phyloP scores from a whole-genome alignment of 2,888 invertebrate genomes.

The Drepanosiphum platanoidis region DNA sequence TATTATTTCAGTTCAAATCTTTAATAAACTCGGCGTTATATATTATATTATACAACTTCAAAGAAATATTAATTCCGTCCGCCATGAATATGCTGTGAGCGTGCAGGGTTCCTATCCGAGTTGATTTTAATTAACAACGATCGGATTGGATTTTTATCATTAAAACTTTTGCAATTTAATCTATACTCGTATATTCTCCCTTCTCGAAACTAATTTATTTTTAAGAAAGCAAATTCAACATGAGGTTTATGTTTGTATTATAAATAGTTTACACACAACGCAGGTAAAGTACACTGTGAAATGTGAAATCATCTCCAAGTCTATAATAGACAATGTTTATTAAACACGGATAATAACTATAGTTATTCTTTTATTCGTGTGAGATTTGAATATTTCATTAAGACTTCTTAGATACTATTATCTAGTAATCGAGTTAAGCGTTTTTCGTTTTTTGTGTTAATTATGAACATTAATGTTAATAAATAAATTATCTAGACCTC shows the following conservation, averaged over 20 bases:
- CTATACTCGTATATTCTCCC: background rate
- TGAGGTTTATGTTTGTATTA: background rate
- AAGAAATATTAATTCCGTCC: conserved; percentile 23
- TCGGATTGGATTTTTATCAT: conserved; percentile 34
- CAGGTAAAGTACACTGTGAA: too few species aligned
- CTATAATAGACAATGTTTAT: background rate
- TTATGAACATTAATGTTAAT: too few species aligned
- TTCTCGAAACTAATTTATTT: background rate
- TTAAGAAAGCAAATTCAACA: background rate
- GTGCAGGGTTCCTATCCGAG: background rate
- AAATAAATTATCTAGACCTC: too few species aligned
- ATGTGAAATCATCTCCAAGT: too few species aligned
- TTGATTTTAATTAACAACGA: conserved; percentile 45
- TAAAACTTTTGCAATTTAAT: conserved; percentile 1
- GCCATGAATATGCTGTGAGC: background rate
- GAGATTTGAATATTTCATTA: background rate
- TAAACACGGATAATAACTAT: background rate
- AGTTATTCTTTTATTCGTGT: background rate
- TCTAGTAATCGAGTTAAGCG: too few species aligned
- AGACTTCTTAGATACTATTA: too few species aligned
- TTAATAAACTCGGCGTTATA: background rate
- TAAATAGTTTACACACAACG: background rate
- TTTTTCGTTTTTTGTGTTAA: too few species aligned
- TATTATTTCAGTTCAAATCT: background rate
- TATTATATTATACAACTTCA: background rate